Conservation (phyloP, 1,140 invertebrate species). For the Stenopsyche tienmushanensis region DNA sequence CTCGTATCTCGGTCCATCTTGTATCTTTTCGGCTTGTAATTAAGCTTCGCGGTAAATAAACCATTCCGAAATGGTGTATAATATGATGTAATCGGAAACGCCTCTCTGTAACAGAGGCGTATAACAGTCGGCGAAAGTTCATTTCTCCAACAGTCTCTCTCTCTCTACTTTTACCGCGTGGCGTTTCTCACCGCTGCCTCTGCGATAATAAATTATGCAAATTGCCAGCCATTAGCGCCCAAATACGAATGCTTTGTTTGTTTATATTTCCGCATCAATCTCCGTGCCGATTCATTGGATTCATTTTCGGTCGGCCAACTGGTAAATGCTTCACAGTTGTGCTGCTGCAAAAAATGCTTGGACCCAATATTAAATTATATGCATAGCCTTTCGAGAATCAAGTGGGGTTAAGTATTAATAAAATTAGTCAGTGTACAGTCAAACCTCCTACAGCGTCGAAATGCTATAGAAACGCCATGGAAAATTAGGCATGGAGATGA, state of each 20-base stretch:
- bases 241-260: not conserved
- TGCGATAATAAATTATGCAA: not conserved
- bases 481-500: too few relatives aligned
- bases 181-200: not conserved
- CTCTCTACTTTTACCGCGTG: not conserved
- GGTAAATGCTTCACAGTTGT: too few relatives aligned
- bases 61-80: not conserved
- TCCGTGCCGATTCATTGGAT: not conserved
- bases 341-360: too few relatives aligned
- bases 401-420: too few relatives aligned
- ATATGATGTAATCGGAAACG: constrained; percentile 6
- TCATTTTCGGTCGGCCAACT: too few relatives aligned
- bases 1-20: too few relatives aligned
- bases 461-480: too few relatives aligned
- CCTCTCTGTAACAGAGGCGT: constrained; percentile 4
- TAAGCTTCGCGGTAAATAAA: not conserved
- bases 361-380: too few relatives aligned
- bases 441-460: too few relatives aligned
- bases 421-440: too few relatives aligned
- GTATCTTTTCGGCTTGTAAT: not conserved
- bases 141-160: constrained; percentile 26
- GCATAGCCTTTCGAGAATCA: too few relatives aligned
- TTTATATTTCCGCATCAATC: not conserved
- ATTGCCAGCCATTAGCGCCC: not conserved
- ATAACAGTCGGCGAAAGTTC: constrained; percentile 30